Conservation (phyloP, 2,113 vertebrate species). For the Pomatorhinus ruficollis region DNA sequence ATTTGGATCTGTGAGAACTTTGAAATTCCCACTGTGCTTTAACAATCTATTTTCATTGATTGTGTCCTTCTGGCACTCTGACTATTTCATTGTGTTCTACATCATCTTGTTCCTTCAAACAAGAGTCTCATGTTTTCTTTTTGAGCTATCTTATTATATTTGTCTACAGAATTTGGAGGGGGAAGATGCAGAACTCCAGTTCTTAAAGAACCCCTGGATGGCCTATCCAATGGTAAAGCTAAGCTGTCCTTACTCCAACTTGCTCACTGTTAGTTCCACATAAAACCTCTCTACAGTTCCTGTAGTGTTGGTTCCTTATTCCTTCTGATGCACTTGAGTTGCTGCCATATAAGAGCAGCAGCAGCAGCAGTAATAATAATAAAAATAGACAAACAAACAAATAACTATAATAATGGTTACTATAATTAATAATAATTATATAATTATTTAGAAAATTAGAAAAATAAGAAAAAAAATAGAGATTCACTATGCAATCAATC, state of each 20-base stretch:
- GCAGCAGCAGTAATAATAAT: not conserved
- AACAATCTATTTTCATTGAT: not conserved
- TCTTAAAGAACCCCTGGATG: not conserved
- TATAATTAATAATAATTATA: not conserved
- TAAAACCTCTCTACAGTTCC: not conserved
- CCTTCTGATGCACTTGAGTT: not conserved
- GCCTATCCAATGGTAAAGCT: not conserved
- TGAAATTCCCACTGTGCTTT: conserved; percentile 8
- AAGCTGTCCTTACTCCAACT: not conserved
- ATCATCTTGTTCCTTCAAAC: not conserved
- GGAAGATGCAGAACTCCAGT: not conserved
- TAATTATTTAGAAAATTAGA: not conserved
- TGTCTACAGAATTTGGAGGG: not conserved
- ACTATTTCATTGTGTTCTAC: not conserved
- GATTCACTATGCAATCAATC: not conserved
- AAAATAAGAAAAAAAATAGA: not conserved
- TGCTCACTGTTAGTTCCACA: not conserved
- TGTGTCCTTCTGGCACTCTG: conserved; percentile 8
- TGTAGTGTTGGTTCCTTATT: not conserved
- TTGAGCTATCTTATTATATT: not conserved
- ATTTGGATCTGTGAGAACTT: not conserved
- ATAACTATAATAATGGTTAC: not conserved
- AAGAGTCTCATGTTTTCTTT: not conserved
- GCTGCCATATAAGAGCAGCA: not conserved
- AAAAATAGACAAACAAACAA: not conserved